A percentile compares a stretch with the other conserved stretches of the same genome.
Evolutionary conservation across 2,113 vertebrate species (phyloP).

Genomic region (Passer domesticus): DNA sequence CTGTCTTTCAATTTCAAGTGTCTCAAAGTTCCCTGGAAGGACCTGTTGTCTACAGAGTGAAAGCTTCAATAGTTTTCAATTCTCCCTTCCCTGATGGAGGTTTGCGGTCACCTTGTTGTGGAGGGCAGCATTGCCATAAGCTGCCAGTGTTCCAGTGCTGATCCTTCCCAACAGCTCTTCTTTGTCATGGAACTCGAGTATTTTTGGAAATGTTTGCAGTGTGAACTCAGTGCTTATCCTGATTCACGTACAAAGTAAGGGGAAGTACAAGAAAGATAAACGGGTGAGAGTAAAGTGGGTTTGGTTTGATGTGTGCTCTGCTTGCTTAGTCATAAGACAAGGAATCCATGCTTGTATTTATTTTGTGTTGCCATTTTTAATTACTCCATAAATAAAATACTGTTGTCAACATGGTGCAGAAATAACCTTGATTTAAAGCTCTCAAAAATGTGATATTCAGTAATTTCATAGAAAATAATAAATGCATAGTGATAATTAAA

Average conservation of each 20-base stretch:
- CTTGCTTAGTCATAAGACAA: background rate
- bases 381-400: background rate
- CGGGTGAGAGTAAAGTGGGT: background rate
- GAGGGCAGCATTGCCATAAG: background rate
- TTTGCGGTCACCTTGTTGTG: background rate
- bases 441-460: background rate
- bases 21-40: background rate
- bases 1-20: background rate
- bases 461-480: background rate
- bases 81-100: background rate
- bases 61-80: background rate
- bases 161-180: background rate
- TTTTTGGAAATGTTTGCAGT: background rate
- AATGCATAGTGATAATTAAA: background rate
- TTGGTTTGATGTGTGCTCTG: background rate
- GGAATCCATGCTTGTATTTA: background rate
- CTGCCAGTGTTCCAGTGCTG: background rate
- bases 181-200: accelerated
- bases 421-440: background rate
- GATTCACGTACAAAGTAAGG: background rate
- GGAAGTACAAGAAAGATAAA: background rate
- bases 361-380: background rate
- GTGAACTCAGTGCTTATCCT: background rate
- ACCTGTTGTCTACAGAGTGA: background rate
- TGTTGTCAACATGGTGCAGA: background rate